These are phyloP conservation scores for Smithornis capensis DNA, from an alignment of 2,113 vertebrate species.

Conservation along the genomic window DNA sequence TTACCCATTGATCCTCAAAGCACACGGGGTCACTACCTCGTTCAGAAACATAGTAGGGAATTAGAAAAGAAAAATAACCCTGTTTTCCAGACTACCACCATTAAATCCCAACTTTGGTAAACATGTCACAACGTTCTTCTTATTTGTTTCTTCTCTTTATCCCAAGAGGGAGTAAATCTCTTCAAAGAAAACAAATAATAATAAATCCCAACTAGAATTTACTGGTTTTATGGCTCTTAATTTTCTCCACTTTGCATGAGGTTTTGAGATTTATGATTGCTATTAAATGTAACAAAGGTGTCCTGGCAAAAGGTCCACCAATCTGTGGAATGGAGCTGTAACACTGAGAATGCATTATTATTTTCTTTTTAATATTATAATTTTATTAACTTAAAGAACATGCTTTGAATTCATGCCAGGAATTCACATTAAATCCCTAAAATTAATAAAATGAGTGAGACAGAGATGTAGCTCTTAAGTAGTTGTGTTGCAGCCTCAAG, in stretches of 20 bases:
- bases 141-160: neutral
- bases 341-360: neutral
- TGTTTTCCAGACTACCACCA: neutral
- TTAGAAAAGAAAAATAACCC: neutral
- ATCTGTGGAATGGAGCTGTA: neutral
- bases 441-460: neutral
- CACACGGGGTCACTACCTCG: accelerated
- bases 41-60: accelerated
- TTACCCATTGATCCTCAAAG: neutral
- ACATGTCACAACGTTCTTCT: neutral
- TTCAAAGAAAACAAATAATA: neutral
- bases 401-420: constrained; percentile 44
- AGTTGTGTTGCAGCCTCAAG: neutral
- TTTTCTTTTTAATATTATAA: constrained; percentile 41
- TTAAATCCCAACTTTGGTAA: neutral
- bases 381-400: constrained; percentile 17
- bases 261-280: neutral
- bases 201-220: neutral
- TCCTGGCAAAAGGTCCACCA: neutral
- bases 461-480: neutral
- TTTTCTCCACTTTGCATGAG: constrained; percentile 6
- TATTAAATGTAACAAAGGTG: neutral
- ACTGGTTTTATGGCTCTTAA: neutral
- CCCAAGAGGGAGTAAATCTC: neutral
- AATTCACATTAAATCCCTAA: neutral